These are phyloP conservation scores for Drosophila pseudotakahashii DNA, from an alignment of 2,888 invertebrate species.

Conservation along the genomic window DNA sequence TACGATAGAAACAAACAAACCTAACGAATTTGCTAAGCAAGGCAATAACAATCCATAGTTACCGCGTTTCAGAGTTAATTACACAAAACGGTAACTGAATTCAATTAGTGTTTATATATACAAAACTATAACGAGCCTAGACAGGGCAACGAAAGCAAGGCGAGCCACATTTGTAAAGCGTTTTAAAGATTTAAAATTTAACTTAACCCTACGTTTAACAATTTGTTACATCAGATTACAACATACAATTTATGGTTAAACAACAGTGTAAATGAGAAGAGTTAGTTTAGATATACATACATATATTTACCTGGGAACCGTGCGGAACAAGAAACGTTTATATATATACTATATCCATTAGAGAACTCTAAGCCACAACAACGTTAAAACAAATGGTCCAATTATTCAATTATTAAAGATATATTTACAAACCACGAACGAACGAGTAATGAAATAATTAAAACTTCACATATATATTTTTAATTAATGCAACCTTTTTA, in stretches of 20 bases:
- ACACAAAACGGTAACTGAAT: slow-evolving; percentile 60
- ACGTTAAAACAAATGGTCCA: slow-evolving; percentile 76
- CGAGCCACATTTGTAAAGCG: slow-evolving; percentile 69
- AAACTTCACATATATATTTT: slow-evolving; percentile 60
- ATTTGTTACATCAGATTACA: slow-evolving; percentile 62
- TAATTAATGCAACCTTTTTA: slow-evolving; percentile 58
- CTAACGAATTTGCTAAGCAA: slow-evolving; percentile 81
- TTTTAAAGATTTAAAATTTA: slow-evolving; percentile 54
- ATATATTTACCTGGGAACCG: slow-evolving; percentile 68
- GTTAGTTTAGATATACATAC: slow-evolving; percentile 52
- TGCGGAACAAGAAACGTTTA: slow-evolving; percentile 65
- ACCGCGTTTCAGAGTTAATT: slow-evolving; percentile 54
- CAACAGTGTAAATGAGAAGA: slow-evolving; percentile 52
- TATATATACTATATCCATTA: slow-evolving; percentile 40
- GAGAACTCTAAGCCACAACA: slow-evolving; percentile 62
- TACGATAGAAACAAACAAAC: slow-evolving; percentile 39
- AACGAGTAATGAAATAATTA: slow-evolving; percentile 32
- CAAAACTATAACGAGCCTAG: slow-evolving; percentile 38
- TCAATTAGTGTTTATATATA: slow-evolving; percentile 65
- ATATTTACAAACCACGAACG: slow-evolving; percentile 56
- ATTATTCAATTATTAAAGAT: slow-evolving; percentile 73
- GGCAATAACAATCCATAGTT: slow-evolving; percentile 70
- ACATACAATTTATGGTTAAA: slow-evolving; percentile 37
- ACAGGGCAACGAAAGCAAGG: slow-evolving; percentile 57
- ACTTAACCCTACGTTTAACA: slow-evolving; percentile 39